Conservation (phyloP, 2,113 vertebrate genomes). For the Poecilia latipinna region DNA sequence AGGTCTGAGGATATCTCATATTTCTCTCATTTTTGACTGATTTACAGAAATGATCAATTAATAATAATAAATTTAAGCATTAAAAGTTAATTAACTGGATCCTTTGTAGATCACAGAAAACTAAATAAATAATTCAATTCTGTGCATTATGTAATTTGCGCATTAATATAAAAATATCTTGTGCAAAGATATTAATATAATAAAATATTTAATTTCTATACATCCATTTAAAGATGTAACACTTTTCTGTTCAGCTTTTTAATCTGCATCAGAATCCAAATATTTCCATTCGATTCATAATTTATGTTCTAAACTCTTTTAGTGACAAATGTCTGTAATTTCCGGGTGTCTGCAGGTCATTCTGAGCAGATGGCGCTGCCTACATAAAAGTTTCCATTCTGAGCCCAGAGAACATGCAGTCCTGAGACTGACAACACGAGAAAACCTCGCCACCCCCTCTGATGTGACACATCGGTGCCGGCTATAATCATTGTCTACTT, state of each 20-base stretch:
- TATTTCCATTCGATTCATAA: background rate
- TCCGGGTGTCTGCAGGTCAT: background rate
- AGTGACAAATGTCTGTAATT: slow-evolving; percentile 38
- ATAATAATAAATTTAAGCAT: background rate
- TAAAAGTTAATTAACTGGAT: background rate
- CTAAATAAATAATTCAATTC: background rate
- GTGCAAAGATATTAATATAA: background rate
- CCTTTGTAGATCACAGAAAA: background rate
- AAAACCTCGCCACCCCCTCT: slow-evolving; percentile 5
- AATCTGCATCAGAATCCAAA: background rate
- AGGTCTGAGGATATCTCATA: no score
- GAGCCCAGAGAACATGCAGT: slow-evolving; percentile 8
- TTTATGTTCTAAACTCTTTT: slow-evolving; percentile 26
- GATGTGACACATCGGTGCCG: background rate
- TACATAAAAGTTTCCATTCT: slow-evolving; percentile 27
- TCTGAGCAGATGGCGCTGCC: slow-evolving; percentile 49
- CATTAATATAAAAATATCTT: background rate
- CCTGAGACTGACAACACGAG: slow-evolving; percentile 20
- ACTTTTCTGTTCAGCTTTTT: background rate
- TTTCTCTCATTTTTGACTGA: background rate
- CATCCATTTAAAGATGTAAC: no score
- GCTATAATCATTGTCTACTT: slow-evolving; percentile 4
- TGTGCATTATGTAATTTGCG: background rate
- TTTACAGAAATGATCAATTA: background rate
- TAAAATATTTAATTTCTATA: background rate